Conservation (phyloP, 1,140 invertebrate species). For the Sycophila sp. region DNA sequence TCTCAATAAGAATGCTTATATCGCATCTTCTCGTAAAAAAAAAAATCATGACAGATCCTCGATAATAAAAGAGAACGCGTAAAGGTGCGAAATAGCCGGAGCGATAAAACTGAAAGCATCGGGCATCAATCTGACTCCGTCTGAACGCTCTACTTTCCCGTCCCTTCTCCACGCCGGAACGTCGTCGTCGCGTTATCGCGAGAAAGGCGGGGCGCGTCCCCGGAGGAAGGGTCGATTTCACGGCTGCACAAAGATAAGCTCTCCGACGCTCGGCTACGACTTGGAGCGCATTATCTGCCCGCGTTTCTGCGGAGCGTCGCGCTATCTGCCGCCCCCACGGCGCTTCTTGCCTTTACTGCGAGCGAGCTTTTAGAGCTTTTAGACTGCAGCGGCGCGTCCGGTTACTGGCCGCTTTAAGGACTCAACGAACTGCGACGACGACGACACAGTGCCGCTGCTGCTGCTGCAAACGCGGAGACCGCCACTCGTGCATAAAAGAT, state of each 20-base stretch:
- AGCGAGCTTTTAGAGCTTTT: slow-evolving; percentile 2
- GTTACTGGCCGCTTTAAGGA: too few relatives aligned
- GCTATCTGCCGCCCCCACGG: too few relatives aligned
- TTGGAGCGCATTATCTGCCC: slow-evolving; percentile 2
- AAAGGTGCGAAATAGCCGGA: not conserved
- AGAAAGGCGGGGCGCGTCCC: not conserved
- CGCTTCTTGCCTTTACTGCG: too few relatives aligned
- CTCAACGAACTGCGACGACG: not conserved
- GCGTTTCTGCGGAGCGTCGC: not conserved
- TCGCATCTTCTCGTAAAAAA: too few relatives aligned
- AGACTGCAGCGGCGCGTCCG: not conserved
- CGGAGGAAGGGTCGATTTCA: slow-evolving; percentile 15
- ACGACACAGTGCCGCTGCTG: not conserved
- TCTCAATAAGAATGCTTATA: too few relatives aligned
- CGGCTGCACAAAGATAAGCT: slow-evolving; percentile 24
- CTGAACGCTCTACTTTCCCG: not conserved
- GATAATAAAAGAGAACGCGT: not conserved
- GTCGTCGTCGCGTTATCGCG: too few relatives aligned
- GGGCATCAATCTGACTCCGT: not conserved
- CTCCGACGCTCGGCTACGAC: not conserved
- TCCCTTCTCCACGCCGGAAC: too few relatives aligned
- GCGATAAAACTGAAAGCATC: not conserved
- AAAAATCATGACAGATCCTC: not conserved
- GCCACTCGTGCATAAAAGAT: slow-evolving; percentile 14
- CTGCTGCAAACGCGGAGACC: not conserved